Base-by-base conservation (phyloP, 2,113 vertebrate genomes). In the Mus pahari region DNA sequence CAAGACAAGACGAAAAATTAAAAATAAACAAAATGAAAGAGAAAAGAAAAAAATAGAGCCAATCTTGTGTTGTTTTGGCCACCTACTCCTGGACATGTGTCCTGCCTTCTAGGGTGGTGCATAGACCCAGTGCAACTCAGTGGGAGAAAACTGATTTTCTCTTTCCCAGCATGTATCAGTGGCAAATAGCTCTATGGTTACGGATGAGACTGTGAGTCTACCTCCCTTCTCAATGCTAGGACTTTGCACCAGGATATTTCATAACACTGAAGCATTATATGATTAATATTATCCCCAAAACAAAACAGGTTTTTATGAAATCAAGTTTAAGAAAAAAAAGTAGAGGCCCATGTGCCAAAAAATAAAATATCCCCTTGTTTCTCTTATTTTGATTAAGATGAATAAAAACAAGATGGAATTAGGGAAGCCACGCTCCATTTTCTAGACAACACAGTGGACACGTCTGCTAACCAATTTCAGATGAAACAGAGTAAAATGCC, bases 291-390 rank as follows among this genome's bases (percentile, higher is more conserved):
- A 97, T 78, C 28, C 62, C 28, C 94, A 92, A 97, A 94, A 86
- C 70, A 96, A 98, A 96, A 82, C 88, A 96, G 50, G 83, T 70
- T 64, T 97, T 95, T 42, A 94, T 96, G 81, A 95, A 96, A 94
- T 95, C 39, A 92, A 82, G 48, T 95, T 77, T 20, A 88, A 89
- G 48, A 90, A 89, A 94, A 94, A 95, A 94, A 94, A 95, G 39
- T 31, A 13, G 68, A 78, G 42, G 66, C 8, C 5, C 33, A 89
- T 26, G 58, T 95, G 78, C 55, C 96, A 26, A 91, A 48, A 89
- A 55, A 91, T 22, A 81, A 95, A 87, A 78, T 84, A 91, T 90
- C 73, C 95, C 48, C 53, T 64, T 92, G 45, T 42, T 42, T 58
- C 78, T 48, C 79, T 91, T 94, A 89, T 45, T 58, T 94, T 90